Evolutionary conservation across 1,140 invertebrate genomes (phyloP).

Genomic region (Nebria ingens): DNA sequence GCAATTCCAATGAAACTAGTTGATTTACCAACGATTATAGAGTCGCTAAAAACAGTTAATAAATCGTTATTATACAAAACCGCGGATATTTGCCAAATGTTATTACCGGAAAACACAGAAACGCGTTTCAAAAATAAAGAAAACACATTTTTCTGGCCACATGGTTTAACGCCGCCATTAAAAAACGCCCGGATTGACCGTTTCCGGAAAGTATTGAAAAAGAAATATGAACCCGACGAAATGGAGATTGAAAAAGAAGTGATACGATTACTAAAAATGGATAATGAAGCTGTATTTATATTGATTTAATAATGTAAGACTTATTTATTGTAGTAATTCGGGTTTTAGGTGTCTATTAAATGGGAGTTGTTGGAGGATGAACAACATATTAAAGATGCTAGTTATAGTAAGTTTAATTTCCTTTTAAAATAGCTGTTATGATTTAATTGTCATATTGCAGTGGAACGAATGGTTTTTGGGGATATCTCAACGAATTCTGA

Average conservation of each 20-base stretch:
- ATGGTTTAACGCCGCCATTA: constrained; percentile 27
- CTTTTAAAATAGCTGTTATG: too few relatives aligned
- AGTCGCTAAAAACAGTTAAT: constrained; percentile 27
- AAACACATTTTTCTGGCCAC: constrained; percentile 16
- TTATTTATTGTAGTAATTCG: not conserved
- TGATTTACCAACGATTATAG: constrained; percentile 29
- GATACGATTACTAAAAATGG: constrained; percentile 25
- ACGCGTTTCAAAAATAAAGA: not conserved
- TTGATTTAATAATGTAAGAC: not conserved
- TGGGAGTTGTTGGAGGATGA: constrained; percentile 13
- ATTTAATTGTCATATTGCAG: too few relatives aligned
- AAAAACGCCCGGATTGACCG: constrained; percentile 28
- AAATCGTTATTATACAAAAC: constrained; percentile 25
- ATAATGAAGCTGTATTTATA: constrained; percentile 26
- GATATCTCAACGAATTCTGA: not conserved
- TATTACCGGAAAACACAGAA: constrained; percentile 18
- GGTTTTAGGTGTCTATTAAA: constrained; percentile 7
- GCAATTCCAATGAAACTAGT: constrained; percentile 20
- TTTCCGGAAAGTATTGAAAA: constrained; percentile 27
- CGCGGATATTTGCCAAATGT: constrained; percentile 28
- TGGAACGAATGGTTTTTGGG: too few relatives aligned
- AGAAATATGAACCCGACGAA: constrained; percentile 22
- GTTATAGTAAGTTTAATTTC: too few relatives aligned
- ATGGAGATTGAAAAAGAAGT: constrained; percentile 27
- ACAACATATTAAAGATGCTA: too few relatives aligned